These are phyloP conservation scores for Drosophila prosaltans DNA, from an alignment of 1,140 invertebrate species.

Conservation along the genomic window DNA sequence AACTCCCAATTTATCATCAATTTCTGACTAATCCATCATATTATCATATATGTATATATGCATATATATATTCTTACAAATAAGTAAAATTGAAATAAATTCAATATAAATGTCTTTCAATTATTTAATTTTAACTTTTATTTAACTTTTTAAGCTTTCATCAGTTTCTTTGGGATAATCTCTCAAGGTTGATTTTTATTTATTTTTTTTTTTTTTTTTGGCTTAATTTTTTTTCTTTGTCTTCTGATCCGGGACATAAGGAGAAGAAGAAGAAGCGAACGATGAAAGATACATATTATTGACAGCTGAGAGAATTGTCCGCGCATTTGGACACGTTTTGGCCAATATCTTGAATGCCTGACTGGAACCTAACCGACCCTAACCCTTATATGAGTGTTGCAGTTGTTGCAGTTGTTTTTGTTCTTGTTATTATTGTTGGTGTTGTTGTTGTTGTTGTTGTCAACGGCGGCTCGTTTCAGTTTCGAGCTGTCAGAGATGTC, in stretches of 20 bases:
- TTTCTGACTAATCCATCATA: too few species aligned
- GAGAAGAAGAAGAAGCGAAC: conserved; percentile 11
- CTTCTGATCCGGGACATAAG: conserved; percentile 16
- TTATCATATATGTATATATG: too few species aligned
- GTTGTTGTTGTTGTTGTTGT: conserved; percentile 44
- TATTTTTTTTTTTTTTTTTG: neutral
- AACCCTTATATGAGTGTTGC: conserved; percentile 50
- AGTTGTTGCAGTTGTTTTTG: conserved; percentile 13
- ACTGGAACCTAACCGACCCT: conserved; percentile 34
- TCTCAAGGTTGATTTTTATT: conserved; percentile 2
- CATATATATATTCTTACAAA: too few species aligned
- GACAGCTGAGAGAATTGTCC: conserved; percentile 79
- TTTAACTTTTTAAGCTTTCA: neutral
- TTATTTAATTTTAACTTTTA: too few species aligned
- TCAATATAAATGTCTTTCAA: too few species aligned
- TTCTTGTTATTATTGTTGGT: conserved; percentile 40
- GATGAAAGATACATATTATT: conserved; percentile 67
- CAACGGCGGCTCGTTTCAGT: conserved; percentile 59
- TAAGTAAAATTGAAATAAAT: too few species aligned
- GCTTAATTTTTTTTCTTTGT: neutral
- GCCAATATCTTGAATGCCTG: conserved; percentile 54
- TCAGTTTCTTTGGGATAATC: conserved; percentile 6
- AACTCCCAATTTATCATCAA: too few species aligned
- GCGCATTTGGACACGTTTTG: conserved; percentile 70
- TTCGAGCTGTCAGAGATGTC: conserved; percentile 76